Evolutionary conservation across 1,140 invertebrate species (phyloP), one percentile per base, ranked within the genome.

Genomic region (Leptonema lineaticorne): DNA sequence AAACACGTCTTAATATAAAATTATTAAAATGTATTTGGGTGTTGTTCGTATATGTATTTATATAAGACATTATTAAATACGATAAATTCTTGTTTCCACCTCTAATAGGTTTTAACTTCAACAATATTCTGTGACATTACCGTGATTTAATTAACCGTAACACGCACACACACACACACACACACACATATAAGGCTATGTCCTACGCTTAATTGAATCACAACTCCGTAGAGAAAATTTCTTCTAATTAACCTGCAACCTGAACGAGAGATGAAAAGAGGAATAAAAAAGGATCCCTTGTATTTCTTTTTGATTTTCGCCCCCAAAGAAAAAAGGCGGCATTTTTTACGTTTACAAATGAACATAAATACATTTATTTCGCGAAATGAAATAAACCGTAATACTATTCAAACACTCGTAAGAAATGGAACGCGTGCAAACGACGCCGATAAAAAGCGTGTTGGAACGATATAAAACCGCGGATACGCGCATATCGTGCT

Each of bases 31-130:
- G n/a, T n/a, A n/a, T n/a, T n/a, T n/a, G n/a, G n/a, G n/a, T n/a
- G n/a, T n/a, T n/a, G n/a, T n/a, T n/a, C n/a, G n/a, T n/a, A n/a
- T n/a, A n/a, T n/a, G n/a, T n/a, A n/a, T n/a, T n/a, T n/a, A n/a
- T n/a, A n/a, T n/a, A n/a, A n/a, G n/a, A 24, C 50, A 22, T 48
- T 48, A 53, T 53, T 53, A 53, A 53, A 24, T n/a, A 26, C 50
- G 27, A 53, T 26, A 53, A 53, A 53, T 20, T 53, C 24, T 22
- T 20, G 24, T 50, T 53, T 53, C 22, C 20, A 53, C 50, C 27
- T 53, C 50, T 53, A 53, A 53, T 53, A 53, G 20, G 50, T 24
- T 53, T 45, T 26, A 53, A 53, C 22, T 22, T 24, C 18, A 8
- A 50, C 11, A 22, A 50, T 18, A 9, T 18, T 53, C n/a, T 53